phyloP scores from a whole-genome alignment of 2,888 invertebrate genomes.

The Eucera pruinosa region DNA sequence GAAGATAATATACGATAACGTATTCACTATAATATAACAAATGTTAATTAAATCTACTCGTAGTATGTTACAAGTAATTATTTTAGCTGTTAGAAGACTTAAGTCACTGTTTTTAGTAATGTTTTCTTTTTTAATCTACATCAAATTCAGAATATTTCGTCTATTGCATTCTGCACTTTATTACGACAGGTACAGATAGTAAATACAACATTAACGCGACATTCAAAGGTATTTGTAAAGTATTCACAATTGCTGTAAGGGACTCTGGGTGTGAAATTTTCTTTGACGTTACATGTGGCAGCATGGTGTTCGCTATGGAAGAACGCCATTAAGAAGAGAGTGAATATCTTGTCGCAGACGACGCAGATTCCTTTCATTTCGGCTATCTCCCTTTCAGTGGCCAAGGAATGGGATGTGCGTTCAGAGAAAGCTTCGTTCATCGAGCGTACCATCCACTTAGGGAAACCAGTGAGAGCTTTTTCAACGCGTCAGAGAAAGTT shows the following conservation, averaged over 20 bases:
- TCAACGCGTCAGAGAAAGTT: conserved; percentile 26
- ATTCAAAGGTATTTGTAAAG: conserved; percentile 22
- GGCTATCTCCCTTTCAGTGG: conserved; percentile 55
- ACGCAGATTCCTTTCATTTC: conserved; percentile 64
- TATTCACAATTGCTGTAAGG: conserved; percentile 35
- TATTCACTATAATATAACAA: too few relatives aligned
- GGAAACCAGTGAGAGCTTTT: conserved; percentile 31
- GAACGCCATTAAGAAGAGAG: conserved; percentile 56
- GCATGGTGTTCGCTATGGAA: conserved; percentile 48
- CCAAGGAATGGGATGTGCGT: conserved; percentile 49
- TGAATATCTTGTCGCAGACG: conserved; percentile 63
- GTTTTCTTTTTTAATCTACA: too few relatives aligned
- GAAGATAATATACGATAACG: too few relatives aligned
- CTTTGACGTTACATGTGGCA: conserved; percentile 50
- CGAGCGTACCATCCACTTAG: conserved; percentile 39
- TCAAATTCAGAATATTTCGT: too few relatives aligned
- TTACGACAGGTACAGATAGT: conserved; percentile 6
- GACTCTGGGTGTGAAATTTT: conserved; percentile 50
- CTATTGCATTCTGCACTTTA: not conserved
- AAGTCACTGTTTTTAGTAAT: too few relatives aligned
- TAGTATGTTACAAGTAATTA: too few relatives aligned
- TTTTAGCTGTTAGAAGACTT: too few relatives aligned
- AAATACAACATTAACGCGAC: not conserved
- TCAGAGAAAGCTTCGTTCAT: conserved; percentile 48
- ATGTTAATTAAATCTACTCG: too few relatives aligned